A percentile compares a stretch with the other conserved stretches of the same genome.
Evolutionary conservation across 2,797 vertebrate species (phyloP).

Genomic region (Antrozous pallidus): DNA sequence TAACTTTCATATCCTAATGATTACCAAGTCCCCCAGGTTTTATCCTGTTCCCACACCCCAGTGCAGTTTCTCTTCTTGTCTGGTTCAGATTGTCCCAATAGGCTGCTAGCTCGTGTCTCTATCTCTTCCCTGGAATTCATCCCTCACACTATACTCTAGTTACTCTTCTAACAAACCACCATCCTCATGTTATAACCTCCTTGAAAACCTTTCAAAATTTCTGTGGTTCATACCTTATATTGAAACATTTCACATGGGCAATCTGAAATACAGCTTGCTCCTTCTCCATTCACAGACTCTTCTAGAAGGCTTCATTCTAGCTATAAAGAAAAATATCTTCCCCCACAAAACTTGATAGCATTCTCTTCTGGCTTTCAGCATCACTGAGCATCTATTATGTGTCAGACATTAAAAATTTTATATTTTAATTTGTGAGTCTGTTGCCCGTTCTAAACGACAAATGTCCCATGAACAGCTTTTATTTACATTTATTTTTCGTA

Average conservation of each 20-base stretch:
- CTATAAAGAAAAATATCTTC: background rate
- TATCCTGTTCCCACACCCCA: fast-evolving
- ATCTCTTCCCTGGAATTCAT: background rate
- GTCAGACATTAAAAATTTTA: background rate
- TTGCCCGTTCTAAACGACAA: background rate
- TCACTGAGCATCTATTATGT: background rate
- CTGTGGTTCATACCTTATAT: background rate
- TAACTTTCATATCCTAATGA: background rate
- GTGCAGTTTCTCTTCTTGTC: background rate
- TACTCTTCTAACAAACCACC: background rate
- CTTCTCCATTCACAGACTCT: background rate
- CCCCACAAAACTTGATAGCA: background rate
- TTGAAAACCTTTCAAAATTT: background rate
- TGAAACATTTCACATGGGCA: background rate
- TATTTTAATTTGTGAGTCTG: background rate
- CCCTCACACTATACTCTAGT: background rate
- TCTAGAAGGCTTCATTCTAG: background rate
- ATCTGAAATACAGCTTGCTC: background rate
- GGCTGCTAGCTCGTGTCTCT: background rate
- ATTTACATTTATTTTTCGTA: background rate
- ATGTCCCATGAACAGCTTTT: background rate
- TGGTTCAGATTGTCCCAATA: background rate
- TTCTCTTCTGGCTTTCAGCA: background rate
- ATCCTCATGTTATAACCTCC: background rate
- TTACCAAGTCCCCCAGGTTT: background rate